A percentile compares a stretch with the other conserved stretches of the same genome.
phyloP scores from a whole-genome alignment of 2,797 vertebrate species.

The Onychomys arenicola region DNA sequence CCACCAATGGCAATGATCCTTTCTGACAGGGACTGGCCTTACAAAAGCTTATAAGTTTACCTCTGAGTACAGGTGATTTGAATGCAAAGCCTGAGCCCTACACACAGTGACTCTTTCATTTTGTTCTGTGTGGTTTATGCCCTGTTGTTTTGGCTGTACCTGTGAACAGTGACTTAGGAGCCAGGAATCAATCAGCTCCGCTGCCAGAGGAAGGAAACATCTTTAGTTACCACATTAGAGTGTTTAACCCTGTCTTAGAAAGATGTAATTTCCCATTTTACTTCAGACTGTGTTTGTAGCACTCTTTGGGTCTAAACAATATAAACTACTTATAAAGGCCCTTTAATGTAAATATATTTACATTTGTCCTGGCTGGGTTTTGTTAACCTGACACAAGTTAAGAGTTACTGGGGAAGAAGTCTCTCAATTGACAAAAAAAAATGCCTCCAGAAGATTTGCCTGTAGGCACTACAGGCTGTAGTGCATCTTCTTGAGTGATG shows the following conservation, averaged over 20 bases:
- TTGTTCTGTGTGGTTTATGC: neutral
- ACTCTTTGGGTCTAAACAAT: neutral
- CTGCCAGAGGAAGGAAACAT: neutral
- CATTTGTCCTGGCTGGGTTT: neutral
- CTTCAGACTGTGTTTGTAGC: neutral
- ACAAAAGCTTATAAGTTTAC: neutral
- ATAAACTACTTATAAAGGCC: neutral
- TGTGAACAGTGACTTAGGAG: neutral
- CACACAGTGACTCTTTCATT: neutral
- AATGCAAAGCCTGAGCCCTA: neutral
- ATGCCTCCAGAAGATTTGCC: neutral
- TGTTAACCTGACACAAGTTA: neutral
- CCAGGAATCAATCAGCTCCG: neutral
- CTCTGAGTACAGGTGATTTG: neutral
- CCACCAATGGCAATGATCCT: neutral
- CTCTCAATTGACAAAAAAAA: neutral
- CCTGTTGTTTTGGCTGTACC: neutral
- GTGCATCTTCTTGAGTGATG: neutral
- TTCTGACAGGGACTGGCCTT: neutral
- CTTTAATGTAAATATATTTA: constrained; percentile 26
- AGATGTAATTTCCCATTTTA: neutral
- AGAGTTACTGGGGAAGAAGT: neutral
- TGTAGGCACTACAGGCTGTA: neutral
- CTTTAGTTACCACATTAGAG: neutral
- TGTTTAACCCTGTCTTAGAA: neutral